Evolutionary conservation across 2,888 invertebrate genomes (phyloP), one percentile per base, ranked within the genome.

Genomic region (Drosophila affinis): DNA sequence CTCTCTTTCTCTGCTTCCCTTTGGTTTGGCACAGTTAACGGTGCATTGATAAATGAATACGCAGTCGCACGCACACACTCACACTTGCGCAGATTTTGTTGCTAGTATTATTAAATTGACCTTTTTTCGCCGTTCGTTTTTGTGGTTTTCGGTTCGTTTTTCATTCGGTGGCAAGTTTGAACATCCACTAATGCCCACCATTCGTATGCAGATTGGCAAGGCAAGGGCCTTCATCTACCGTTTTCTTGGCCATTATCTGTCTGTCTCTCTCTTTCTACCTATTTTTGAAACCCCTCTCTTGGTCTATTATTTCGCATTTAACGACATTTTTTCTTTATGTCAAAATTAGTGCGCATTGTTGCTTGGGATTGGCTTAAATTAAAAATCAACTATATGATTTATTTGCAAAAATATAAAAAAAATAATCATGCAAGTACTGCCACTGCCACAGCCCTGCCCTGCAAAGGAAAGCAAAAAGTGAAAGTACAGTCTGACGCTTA

Each of bases 51-150:
- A 79, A 74, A 76, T 85, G 69, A 68, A 70, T 71, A 60, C 46
- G 57, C 58, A 63, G 21, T 1, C 34, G 34, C 34, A 34, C 34
- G 21, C 39, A 56, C 34, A 18, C 29, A 53, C n/a, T 45, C 47
- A 27, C 9, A 44, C 12, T 6, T 12, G 10, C 27, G n/a, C 27
- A 21, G 34, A 24, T 61, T 56, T 57, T 72, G 59, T 62, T 72
- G 62, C 71, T 81, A 54, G 61, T 74, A 75, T 86, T 88, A 88
- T 86, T 73, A 88, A 89, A 76, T 83, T 89, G 89, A 85, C 89
- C 89, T 87, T 85, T 84, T 86, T 77, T n/a, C 29, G 68, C 72
- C 61, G 69, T 59, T 68, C 71, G 52, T 73, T 67, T 51, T 56
- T 55, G 47, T 60, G 10, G 52, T 47, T 67, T n/a, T 49, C 45